Base-by-base conservation (phyloP, 2,113 vertebrate genomes). In the Glareola pratincola region DNA sequence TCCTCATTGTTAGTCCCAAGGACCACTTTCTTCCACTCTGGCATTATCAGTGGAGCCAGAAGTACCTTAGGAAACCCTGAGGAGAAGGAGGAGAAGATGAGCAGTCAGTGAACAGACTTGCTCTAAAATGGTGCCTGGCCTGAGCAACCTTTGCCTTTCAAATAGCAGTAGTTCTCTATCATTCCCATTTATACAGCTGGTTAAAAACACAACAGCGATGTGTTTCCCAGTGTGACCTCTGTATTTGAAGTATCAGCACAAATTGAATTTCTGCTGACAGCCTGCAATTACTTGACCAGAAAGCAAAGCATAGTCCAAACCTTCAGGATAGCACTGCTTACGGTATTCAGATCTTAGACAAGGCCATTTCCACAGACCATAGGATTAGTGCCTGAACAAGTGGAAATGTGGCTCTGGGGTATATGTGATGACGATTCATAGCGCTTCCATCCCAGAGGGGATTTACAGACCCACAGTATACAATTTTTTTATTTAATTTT, bases 241-340 rank as follows among this genome's bases (percentile, higher is more conserved):
- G 32, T 43, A 9, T 87, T 29, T 88, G 78, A 56, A 64, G 51
- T 18, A 92, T 71, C 79, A 88, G 32, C 75, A 83, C 75, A 89
- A 84, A 86, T 6, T 84, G 72, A 60, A 84, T 95, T 96, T 84
- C 60, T 68, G n/a, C 76, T 84, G 88, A 72, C 85, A 95, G 36
- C 67, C 80, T 87, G 48, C 79, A 92, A 75, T 93, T 92, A 34
- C 36, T 88, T 86, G 82, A 94, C 68, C n/a, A 89, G 67, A 75
- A 95, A 74, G 50, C 39, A 80, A 78, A 94, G 47, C 68, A 19
- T 23, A 81, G 27, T 57, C 37, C 69, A 73, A 87, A 78, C 76
- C 85, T 81, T 68, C 21, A 56, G 84, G 68, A 73, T 19, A 57
- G 34, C 59, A 47, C 63, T 62, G 69, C 51, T 72, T 67, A 29